A percentile compares a stretch with the other conserved stretches of the same genome.
Conservation (phyloP, 2,113 vertebrate genomes). For the Cyphomyrus discorhynchus region DNA sequence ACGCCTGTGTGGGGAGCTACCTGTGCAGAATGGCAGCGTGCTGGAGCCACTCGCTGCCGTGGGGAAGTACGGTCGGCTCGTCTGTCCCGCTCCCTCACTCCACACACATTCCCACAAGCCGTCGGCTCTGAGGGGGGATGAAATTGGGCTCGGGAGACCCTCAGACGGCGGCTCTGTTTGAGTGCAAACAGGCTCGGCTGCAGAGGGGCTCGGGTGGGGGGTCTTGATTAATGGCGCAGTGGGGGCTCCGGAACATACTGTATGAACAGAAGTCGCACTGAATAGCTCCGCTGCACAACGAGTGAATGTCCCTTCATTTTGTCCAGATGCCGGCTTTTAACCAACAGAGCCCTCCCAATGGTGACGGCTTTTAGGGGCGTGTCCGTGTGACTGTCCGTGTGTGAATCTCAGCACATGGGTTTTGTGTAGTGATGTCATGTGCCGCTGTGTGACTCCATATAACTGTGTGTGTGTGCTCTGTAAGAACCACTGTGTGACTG, state of each 20-base stretch:
- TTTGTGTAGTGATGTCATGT: not conserved
- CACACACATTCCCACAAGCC: not conserved
- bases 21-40: not conserved
- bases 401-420: not conserved
- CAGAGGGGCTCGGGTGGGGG: constrained; percentile 38
- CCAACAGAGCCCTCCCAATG: not conserved
- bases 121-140: not conserved
- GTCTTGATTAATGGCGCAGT: constrained; percentile 30
- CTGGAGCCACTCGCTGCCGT: not conserved
- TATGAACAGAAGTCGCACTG: constrained; percentile 20
- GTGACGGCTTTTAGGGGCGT: not conserved
- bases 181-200: constrained; percentile 45
- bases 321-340: not conserved
- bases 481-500: not conserved
- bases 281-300: not conserved
- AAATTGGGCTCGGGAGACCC: not conserved
- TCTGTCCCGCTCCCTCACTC: not conserved
- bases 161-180: constrained; percentile 17
- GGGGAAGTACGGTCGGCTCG: not conserved
- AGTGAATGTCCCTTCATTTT: constrained; percentile 17
- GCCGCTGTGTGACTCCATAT: not conserved
- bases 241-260: constrained; percentile 17
- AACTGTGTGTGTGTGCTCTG: not conserved
- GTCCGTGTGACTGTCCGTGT: not conserved
- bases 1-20: not conserved